Evolutionary conservation across 2,888 invertebrate species (phyloP), one percentile per base, ranked within the genome.

Genomic region (Ommatoiulus sabulosus): DNA sequence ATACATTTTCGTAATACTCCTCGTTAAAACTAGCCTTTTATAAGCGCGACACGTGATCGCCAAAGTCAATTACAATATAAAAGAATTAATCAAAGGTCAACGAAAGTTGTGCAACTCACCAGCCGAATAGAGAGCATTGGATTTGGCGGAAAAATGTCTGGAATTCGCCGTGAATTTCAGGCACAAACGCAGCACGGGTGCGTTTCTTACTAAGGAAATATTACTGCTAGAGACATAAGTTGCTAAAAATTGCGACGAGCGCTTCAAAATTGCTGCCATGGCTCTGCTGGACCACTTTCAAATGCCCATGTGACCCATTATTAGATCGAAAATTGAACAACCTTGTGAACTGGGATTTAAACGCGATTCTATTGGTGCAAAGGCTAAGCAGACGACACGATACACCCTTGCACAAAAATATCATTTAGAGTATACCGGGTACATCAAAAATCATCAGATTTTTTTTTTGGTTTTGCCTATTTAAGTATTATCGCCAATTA

Each of bases 261-360:
- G 80, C 80, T 24, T 80, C 15, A 80, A 80, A 43, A 80, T 43
- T 15, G 80, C 80, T 80, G 80, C 80, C 80, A 80, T 80, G 35
- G 35, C 35, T 80, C 0, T 35, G 72, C 72, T 8, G 24, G 24
- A 24, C 24, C 72, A 12, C 10, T 24, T 24, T 24, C 10, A 72
- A 72, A 72, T 72, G 72, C 24, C 72, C 63, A 63, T 72, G 72
- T 72, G 72, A 80, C 80, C 80, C 80, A 35, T 80, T 35, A 35
- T 80, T 80, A 80, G 35, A 80, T 80, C 35, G 2, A 12, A 80
- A 80, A 80, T 80, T 8, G 8, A 0, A 20, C 10, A 72, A 80
- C 35, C 80, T 80, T 80, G 80, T 43, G 5, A 7, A 35, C 35
- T 35, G 35, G 7, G 80, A 1, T 15, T 12, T 17, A 17, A 17